These are phyloP conservation scores for Lepidurus packardi DNA, from an alignment of 1,140 invertebrate genomes.

Conservation along the genomic window DNA sequence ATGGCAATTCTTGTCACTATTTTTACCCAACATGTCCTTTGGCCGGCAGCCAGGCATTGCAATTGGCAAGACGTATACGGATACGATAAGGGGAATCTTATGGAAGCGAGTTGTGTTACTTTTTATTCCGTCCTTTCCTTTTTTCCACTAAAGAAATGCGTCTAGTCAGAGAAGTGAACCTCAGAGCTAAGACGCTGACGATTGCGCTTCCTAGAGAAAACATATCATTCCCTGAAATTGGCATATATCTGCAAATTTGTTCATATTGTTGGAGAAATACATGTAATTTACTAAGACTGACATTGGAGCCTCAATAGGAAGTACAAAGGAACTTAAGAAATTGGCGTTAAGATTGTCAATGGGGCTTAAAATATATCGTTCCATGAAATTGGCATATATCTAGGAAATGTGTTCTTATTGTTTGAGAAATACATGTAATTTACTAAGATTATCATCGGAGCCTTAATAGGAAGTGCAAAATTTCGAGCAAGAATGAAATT, in stretches of 20 bases:
- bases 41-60: slow-evolving; percentile 56
- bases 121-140: not conserved
- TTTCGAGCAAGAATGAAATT: not conserved
- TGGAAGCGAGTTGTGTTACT: not conserved
- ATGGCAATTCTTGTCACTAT: slow-evolving; percentile 64
- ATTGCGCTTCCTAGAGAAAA: not conserved
- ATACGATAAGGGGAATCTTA: slow-evolving; percentile 43
- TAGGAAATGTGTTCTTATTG: not conserved
- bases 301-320: too few relatives aligned
- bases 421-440: not conserved
- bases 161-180: not conserved
- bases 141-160: not conserved
- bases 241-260: not conserved
- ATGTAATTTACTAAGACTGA: not conserved
- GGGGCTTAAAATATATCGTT: slow-evolving; percentile 18
- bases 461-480: too few relatives aligned
- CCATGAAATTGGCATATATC: not conserved
- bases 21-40: slow-evolving; percentile 64
- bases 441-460: too few relatives aligned
- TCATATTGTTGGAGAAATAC: not conserved
- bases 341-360: too few relatives aligned
- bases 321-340: too few relatives aligned
- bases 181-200: not conserved
- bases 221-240: slow-evolving; percentile 9
- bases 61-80: slow-evolving; percentile 61